A percentile compares a stretch with the other conserved stretches of the same genome.
Conservation (phyloP, 2,888 invertebrate species). For the Parnassius glacialis region DNA sequence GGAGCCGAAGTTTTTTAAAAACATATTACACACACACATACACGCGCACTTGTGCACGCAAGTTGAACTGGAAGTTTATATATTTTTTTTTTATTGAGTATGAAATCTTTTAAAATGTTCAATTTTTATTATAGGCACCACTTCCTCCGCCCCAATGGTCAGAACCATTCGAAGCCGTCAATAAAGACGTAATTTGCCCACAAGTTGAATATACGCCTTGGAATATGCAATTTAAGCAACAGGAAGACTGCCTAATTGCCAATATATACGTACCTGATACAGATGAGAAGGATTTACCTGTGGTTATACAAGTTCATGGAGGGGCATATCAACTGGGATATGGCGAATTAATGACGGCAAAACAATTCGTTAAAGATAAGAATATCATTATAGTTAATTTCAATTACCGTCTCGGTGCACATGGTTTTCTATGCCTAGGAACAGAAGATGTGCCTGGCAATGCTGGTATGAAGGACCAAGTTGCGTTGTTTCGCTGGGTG, state of each 20-base stretch:
- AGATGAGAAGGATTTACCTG: conserved; percentile 43
- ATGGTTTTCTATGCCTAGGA: conserved; percentile 57
- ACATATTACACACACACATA: too few relatives aligned
- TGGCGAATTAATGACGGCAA: conserved; percentile 38
- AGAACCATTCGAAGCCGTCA: conserved; percentile 40
- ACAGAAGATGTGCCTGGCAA: conserved; percentile 56
- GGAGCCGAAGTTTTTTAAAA: too few relatives aligned
- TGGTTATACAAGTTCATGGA: conserved; percentile 64
- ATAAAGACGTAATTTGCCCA: conserved; percentile 42
- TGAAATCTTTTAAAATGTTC: not conserved
- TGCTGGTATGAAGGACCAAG: conserved; percentile 62
- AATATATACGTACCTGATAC: conserved; percentile 41
- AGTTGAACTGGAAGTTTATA: too few relatives aligned
- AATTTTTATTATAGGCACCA: conserved; percentile 11
- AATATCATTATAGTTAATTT: conserved; percentile 49
- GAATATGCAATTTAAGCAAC: not conserved
- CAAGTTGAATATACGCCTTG: conserved; percentile 28
- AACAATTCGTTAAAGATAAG: conserved; percentile 39
- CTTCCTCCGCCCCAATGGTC: conserved; percentile 39
- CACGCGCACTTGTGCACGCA: too few relatives aligned
- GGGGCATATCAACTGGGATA: conserved; percentile 59
- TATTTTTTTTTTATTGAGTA: too few relatives aligned
- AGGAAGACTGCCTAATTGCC: conserved; percentile 40
- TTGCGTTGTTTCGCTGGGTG: conserved; percentile 44
- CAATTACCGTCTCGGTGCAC: conserved; percentile 53